A percentile compares a stretch with the other conserved stretches of the same genome.
Evolutionary conservation across 2,888 invertebrate species (phyloP).

Genomic region (Cantharis flavilabris): DNA sequence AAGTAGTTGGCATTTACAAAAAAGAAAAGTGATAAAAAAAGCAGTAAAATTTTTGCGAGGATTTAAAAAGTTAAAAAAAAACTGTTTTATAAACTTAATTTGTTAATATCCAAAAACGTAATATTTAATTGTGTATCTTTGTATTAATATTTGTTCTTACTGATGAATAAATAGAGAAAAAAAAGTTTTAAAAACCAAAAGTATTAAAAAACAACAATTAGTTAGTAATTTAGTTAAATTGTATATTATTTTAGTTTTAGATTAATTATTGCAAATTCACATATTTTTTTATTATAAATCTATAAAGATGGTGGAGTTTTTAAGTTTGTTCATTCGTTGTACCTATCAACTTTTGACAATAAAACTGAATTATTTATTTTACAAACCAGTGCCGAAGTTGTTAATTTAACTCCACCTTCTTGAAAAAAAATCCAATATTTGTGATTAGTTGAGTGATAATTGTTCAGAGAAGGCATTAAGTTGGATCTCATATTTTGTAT

Average conservation of each 20-base stretch:
- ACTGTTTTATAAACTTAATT: not conserved
- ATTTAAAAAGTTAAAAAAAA: not conserved
- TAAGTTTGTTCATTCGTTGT: conserved; percentile 6
- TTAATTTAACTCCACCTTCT: not conserved
- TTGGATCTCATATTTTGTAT: conserved; percentile 34
- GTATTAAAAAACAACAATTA: conserved; percentile 1
- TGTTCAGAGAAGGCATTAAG: conserved; percentile 26
- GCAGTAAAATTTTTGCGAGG: not conserved
- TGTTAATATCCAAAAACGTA: not conserved
- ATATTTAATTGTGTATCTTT: not conserved
- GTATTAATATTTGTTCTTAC: not conserved
- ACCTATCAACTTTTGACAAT: conserved; percentile 11
- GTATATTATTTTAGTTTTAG: conserved; percentile 2
- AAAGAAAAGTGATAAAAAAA: not conserved
- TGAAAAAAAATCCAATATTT: conserved; percentile 2
- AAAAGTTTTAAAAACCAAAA: conserved; percentile 9
- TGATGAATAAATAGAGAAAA: not conserved
- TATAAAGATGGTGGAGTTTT: conserved; percentile 8
- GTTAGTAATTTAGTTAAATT: not conserved
- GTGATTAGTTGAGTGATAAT: conserved; percentile 15
- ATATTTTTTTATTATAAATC: conserved; percentile 9
- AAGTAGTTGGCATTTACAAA: not conserved
- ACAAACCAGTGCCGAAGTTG: not conserved
- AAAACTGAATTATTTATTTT: conserved; percentile 20
- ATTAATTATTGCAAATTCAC: conserved; percentile 4